Base-by-base conservation (phyloP, 2,888 invertebrate species). In the Epicampocera succincta region DNA sequence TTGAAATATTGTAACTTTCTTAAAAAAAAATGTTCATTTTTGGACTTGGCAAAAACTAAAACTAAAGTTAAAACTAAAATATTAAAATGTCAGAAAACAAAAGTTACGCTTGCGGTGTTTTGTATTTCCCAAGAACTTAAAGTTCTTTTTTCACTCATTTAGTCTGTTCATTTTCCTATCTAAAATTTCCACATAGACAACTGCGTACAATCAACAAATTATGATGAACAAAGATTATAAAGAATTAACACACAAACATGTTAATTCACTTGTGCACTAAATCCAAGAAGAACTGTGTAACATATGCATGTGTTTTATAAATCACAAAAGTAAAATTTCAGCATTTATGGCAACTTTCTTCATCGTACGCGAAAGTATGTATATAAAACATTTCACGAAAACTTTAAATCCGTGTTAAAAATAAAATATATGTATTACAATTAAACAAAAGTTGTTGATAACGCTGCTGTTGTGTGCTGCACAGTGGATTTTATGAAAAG, bases 111-210 rank as follows among this genome's bases (percentile, higher is more conserved):
- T 33, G 33, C 33, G 33, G 33, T 6, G 33, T 9, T 33, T 9
- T 33, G 6, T 9, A 9, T 5, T 6, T 33, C 8, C 9, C 33
- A 3, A 9, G 9, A 1, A 33, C 33, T 8, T 8, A 33, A 33
- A 33, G 5, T 33, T 33, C 8, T 5, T 33, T 33, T n/a, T n/a
- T n/a, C n/a, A n/a, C n/a, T 33, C 33, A 33, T 33, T 33, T 9
- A 33, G 6, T 33, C 5, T 9, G 1, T 33, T 1, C 3, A 1
- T 33, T 33, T 33, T 33, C 33, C 8, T 33, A 33, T 33, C 33
- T 33, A 33, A 73, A 73, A 54, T 44, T 42, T 46, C 12, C 44
- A 48, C 15, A 54, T 38, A 65, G 52, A 65, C 65, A 65, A 38
- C 46, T 38, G 46, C 21, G 46, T 46, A 65, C 15, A 74, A 56